A percentile compares a stretch with the other conserved stretches of the same genome.
phyloP scores from a whole-genome alignment of 2,888 invertebrate genomes.

The Deroplatys truncata region DNA sequence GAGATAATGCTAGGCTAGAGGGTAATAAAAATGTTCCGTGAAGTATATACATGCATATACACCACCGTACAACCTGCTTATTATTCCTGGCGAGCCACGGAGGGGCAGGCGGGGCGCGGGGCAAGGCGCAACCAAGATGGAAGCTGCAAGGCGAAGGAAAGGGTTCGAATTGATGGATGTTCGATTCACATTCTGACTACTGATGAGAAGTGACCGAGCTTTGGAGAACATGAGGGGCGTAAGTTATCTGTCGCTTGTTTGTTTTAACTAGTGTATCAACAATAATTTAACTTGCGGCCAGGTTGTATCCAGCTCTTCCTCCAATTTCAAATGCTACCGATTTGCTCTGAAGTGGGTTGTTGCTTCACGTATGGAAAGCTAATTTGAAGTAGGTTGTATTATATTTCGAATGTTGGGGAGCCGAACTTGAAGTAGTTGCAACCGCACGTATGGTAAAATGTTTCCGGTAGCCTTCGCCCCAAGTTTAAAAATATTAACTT shows the following conservation, averaged over 20 bases:
- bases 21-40: conserved; percentile 24
- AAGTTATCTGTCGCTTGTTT: background rate
- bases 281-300: no score
- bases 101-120: background rate
- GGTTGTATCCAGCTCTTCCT: no score
- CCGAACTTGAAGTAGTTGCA: no score
- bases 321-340: no score
- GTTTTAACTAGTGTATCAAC: background rate
- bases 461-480: no score
- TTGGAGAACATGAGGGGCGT: background rate
- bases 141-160: conserved; percentile 15
- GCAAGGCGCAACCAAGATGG: conserved; percentile 5
- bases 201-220: conserved; percentile 16
- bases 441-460: no score
- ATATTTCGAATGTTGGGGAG: no score
- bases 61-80: conserved; percentile 13
- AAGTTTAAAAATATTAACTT: no score
- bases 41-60: conserved; percentile 12
- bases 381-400: no score
- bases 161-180: conserved; percentile 28
- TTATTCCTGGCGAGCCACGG: conserved; percentile 10
- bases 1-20: conserved; percentile 24
- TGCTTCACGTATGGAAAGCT: no score
- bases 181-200: conserved; percentile 22
- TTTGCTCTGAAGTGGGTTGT: no score